Evolutionary conservation across 2,113 vertebrate genomes (phyloP).

Genomic region (Trochalopteron elliotii): DNA sequence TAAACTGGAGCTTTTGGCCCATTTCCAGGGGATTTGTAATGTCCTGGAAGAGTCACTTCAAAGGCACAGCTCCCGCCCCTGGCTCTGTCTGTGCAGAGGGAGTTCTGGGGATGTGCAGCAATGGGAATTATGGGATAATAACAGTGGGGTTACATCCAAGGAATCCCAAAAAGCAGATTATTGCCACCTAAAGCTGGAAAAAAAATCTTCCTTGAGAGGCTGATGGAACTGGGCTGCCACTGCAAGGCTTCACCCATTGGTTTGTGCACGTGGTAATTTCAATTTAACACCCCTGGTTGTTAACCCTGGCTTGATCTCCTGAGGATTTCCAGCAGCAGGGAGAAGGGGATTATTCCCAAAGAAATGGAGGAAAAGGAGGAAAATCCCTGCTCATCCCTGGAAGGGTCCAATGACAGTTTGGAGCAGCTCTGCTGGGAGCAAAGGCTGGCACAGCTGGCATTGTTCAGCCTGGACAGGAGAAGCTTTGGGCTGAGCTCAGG

Average conservation of each 20-base stretch:
- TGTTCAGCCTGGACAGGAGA: not conserved
- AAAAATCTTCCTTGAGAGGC: not conserved
- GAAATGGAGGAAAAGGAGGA: not conserved
- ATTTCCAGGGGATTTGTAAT: constrained; percentile 51
- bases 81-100: not conserved
- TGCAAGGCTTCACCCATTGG: not conserved
- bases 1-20: not conserved
- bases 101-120: not conserved
- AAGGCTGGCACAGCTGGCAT: not conserved
- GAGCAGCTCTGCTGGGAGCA: not conserved
- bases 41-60: constrained; percentile 46
- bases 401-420: rapidly evolving
- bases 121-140: not conserved
- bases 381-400: not conserved
- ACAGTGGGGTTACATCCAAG: not conserved
- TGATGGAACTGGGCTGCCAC: not conserved
- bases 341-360: not conserved
- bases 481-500: not conserved
- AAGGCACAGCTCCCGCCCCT: not conserved
- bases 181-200: not conserved
- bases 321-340: not conserved
- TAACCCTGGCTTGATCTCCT: not conserved
- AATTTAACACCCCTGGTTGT: not conserved
- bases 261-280: rapidly evolving
- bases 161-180: not conserved